These are phyloP conservation scores for Blennius ocellaris DNA, from an alignment of 2,113 vertebrate species.

Conservation along the genomic window DNA sequence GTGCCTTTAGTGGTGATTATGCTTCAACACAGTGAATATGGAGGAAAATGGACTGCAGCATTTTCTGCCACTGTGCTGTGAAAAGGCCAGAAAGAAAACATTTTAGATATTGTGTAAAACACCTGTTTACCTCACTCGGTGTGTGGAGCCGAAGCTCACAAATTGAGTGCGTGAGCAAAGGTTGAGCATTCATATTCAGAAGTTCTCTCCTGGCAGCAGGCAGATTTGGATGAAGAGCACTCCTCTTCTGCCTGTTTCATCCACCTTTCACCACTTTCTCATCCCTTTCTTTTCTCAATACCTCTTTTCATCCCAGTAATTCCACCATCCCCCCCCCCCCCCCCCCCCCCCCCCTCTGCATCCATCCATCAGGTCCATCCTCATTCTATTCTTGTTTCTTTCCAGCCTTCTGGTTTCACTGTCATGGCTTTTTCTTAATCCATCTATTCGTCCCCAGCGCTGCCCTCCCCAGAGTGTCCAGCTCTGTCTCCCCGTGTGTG, in stretches of 20 bases:
- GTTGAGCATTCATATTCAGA: conserved; percentile 50
- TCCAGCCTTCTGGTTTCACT: conserved; percentile 41
- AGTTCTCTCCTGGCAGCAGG: conserved; percentile 50
- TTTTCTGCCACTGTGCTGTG: conserved; percentile 4
- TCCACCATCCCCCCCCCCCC: conserved; percentile 10
- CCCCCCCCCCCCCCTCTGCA: conserved; percentile 11
- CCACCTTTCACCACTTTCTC: conserved; percentile 73
- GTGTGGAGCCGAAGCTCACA: conserved; percentile 24
- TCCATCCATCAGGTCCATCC: conserved; percentile 41
- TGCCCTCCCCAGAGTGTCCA: conserved; percentile 66
- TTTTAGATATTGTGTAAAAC: conserved; percentile 7
- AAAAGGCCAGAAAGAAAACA: conserved; percentile 3
- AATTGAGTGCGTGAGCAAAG: conserved; percentile 45
- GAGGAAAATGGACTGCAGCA: conserved; percentile 26
- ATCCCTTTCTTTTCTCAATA: conserved; percentile 73
- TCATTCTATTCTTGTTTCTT: conserved; percentile 58
- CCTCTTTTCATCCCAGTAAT: conserved; percentile 66
- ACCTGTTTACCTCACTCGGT: background rate
- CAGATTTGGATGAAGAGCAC: conserved; percentile 36
- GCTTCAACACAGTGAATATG: background rate
- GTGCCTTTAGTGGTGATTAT: background rate
- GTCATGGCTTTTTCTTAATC: conserved; percentile 71
- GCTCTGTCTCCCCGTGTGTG: conserved; percentile 64
- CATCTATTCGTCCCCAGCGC: conserved; percentile 56
- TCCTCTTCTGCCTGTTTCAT: conserved; percentile 63